phyloP scores from a whole-genome alignment of 2,797 vertebrate species.

The Pristis pectinata region DNA sequence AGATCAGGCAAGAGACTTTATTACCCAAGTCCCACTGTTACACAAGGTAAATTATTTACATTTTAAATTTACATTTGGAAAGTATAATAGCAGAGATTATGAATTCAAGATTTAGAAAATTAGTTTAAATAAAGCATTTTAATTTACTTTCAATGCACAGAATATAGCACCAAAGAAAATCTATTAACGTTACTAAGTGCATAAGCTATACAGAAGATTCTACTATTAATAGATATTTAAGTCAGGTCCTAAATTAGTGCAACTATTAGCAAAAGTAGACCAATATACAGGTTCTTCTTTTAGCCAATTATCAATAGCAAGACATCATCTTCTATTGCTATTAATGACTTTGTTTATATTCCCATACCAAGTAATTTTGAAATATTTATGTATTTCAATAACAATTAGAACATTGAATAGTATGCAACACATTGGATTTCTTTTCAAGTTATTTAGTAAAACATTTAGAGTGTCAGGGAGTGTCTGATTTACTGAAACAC shows the following conservation, averaged over 20 bases:
- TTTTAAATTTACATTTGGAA: conserved; percentile 24
- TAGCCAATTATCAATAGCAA: background rate
- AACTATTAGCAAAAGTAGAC: conserved; percentile 29
- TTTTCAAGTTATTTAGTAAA: background rate
- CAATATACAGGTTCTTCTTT: conserved; percentile 4
- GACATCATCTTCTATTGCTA: background rate
- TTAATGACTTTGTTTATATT: background rate
- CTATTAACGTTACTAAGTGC: conserved; percentile 17
- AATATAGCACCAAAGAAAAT: conserved; percentile 31
- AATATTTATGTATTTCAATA: background rate
- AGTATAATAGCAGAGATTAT: conserved; percentile 13
- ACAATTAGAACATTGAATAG: conserved; percentile 14
- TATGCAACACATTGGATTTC: background rate
- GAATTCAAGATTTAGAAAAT: conserved; percentile 15
- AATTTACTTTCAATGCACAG: conserved; percentile 24
- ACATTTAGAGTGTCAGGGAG: background rate
- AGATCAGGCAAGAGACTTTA: conserved; percentile 26
- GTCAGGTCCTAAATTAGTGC: background rate
- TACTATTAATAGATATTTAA: background rate
- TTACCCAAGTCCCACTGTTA: conserved; percentile 26
- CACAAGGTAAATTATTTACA: conserved; percentile 31
- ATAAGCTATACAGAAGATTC: background rate
- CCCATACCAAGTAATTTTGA: background rate
- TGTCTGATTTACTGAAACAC: background rate
- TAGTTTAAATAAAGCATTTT: conserved; percentile 34